phyloP scores from a whole-genome alignment of 2,113 vertebrate species.

The Trachemys scripta region DNA sequence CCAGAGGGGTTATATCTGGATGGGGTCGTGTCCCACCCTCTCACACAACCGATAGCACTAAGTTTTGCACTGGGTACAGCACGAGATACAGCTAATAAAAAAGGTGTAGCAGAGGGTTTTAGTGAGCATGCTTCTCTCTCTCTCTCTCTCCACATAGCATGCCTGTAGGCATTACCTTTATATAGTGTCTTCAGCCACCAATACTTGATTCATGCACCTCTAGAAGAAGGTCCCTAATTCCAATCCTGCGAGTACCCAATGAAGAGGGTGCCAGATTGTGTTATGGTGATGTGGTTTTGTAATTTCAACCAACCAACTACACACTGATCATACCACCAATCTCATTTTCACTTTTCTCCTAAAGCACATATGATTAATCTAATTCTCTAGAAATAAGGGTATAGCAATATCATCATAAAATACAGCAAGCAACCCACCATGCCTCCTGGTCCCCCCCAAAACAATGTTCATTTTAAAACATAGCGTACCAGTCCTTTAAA shows the following conservation, averaged over 20 bases:
- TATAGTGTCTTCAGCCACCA: not conserved
- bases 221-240: not conserved
- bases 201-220: not conserved
- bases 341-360: not conserved
- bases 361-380: not conserved
- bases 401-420: not conserved
- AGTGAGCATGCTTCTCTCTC: not conserved
- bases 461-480: not conserved
- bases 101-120: not conserved
- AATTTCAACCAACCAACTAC: not conserved
- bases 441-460: not conserved
- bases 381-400: not conserved
- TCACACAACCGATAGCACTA: not conserved
- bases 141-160: not conserved
- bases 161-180: not conserved
- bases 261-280: not conserved
- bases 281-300: not conserved
- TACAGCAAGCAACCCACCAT: not conserved
- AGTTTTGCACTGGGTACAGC: not conserved
- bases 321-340: not conserved
- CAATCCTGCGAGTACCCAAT: not conserved
- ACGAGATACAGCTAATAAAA: not conserved
- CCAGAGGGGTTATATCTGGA: not conserved
- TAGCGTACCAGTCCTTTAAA: not conserved
- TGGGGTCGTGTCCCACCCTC: not conserved